Conservation (phyloP, 2,888 invertebrate genomes). For the Strigamia transsilvanica region DNA sequence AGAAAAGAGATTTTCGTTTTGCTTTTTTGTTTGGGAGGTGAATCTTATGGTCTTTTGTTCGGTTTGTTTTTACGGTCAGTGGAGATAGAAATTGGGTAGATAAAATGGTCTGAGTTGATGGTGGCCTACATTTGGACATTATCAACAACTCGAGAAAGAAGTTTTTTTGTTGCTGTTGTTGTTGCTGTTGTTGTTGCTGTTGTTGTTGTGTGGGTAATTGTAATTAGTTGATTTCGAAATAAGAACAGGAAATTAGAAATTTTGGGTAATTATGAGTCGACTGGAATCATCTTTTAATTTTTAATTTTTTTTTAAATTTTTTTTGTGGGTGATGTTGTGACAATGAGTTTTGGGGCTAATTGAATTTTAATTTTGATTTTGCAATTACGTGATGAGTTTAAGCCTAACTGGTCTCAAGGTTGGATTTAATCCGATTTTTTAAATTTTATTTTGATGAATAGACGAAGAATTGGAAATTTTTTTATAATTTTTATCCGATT, state of each 20-base stretch:
- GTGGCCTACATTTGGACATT: conserved; percentile 9
- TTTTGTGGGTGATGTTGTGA: neutral
- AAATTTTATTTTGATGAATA: too few relatives aligned
- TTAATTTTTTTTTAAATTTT: neutral
- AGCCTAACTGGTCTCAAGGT: too few relatives aligned
- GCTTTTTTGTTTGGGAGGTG: neutral
- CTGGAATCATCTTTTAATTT: neutral
- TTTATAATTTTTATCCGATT: too few relatives aligned
- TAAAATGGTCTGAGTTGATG: neutral
- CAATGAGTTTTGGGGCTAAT: neutral
- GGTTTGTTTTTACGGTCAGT: conserved; percentile 13
- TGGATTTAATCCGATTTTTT: too few relatives aligned
- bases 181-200: too few relatives aligned
- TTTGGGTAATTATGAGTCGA: neutral
- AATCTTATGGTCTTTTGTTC: neutral
- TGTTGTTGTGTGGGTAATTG: neutral
- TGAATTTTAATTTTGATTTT: neutral
- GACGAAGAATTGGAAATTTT: too few relatives aligned
- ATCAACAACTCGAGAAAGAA: neutral
- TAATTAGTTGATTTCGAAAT: neutral
- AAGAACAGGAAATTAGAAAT: neutral
- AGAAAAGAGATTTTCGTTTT: neutral
- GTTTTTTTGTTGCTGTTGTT: too few relatives aligned
- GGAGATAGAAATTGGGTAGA: conserved; percentile 13
- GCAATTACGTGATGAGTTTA: neutral